Base-by-base conservation (phyloP, 2,113 vertebrate genomes). In the Trochalopteron elliotii region DNA sequence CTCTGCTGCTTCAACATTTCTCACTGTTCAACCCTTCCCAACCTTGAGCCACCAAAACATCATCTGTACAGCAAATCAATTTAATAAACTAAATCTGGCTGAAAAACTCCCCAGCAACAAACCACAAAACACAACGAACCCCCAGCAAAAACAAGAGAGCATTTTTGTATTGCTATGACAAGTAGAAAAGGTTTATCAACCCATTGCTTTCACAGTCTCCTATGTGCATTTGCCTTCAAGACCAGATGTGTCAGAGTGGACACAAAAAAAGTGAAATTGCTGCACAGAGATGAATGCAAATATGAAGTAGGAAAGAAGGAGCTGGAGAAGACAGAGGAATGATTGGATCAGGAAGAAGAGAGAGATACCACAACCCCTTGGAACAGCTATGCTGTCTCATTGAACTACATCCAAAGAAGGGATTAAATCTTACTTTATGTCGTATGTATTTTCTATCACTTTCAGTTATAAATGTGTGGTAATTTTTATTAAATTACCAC, bases 281-380 rank as follows among this genome's bases (percentile, higher is more conserved):
- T 86, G 11, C 10, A 23, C 21, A 72, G 40, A 65, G 28, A 44
- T 2, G 2, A 64, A 25, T 35, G 6, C 5, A 64, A 28, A 27
- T 37, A 52, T 15, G 30, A 63, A 64, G 7, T 19, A 10, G 4
- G 25, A 60, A 79, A 35, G 7, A 30, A 71, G 8, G 5, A 76
- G 5, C 0, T 47, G 6, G 19, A 85, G 30, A 64, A 17, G 12
- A 59, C 11, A 71, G 19, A 72, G 12, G 13, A 30, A 79, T 47
- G 30, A 79, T 9, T 33, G 56, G 3, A 28, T 37, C 21, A 67
- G 15, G 15, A 68, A 47, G 25, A n/a, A 78, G 7, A 59, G 10
- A 11, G 15, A 80, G 7, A 40, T 30, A n/a, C 1, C 1, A 53
- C 30, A 84, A 25, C 0, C 1, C 1, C 15, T 35, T 50, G 14